Percentiles rank a stretch among this genome's conserved stretches.
Conservation (phyloP, 2,888 invertebrate species). For the Catocala nupta region DNA sequence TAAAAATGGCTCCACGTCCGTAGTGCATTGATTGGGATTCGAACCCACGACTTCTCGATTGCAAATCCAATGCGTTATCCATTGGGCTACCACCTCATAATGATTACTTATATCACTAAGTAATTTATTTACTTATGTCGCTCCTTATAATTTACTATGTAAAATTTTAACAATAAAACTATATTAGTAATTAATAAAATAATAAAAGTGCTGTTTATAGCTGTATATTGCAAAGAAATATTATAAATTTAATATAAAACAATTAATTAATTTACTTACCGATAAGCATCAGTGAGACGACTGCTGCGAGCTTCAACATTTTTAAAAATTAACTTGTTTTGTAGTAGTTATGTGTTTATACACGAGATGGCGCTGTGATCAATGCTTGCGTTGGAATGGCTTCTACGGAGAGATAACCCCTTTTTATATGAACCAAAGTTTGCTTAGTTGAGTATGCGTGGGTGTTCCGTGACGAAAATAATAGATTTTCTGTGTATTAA, state of each 20-base stretch:
- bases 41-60: too few relatives aligned
- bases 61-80: too few relatives aligned
- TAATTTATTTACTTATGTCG: too few relatives aligned
- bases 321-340: slow-evolving; percentile 37
- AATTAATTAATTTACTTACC: slow-evolving; percentile 65
- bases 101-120: too few relatives aligned
- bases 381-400: slow-evolving; percentile 57
- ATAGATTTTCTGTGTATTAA: slow-evolving; percentile 10
- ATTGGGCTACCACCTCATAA: too few relatives aligned
- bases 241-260: background rate
- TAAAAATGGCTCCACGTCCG: too few relatives aligned
- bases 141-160: too few relatives aligned
- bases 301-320: slow-evolving; percentile 77
- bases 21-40: too few relatives aligned
- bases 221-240: background rate
- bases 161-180: too few relatives aligned
- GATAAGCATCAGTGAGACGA: too few relatives aligned
- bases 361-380: slow-evolving; percentile 59
- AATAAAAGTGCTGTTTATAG: too few relatives aligned
- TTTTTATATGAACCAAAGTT: slow-evolving; percentile 74
- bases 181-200: too few relatives aligned
- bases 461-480: slow-evolving; percentile 45
- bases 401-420: slow-evolving; percentile 42
- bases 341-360: background rate
- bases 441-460: slow-evolving; percentile 45